Evolutionary conservation across 2,113 vertebrate genomes (phyloP), one percentile per base, ranked within the genome.

Genomic region (Xenopus borealis): DNA sequence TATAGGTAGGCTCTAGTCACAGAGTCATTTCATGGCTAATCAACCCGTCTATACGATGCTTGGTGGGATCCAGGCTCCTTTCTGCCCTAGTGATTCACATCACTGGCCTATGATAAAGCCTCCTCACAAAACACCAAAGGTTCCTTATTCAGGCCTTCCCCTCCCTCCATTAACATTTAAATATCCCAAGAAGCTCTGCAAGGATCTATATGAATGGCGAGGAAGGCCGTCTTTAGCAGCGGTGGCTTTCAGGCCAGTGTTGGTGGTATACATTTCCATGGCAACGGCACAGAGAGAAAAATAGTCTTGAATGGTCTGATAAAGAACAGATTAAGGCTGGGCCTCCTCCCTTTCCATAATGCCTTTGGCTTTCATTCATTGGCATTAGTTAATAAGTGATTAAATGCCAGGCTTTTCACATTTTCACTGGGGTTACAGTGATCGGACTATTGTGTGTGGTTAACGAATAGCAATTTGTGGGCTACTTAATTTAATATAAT

Each of bases 101-200:
- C 62, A 47, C 68, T 50, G n/a, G 20, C 27, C 4, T 27, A 14
- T 72, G 44, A 19, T 72, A 55, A 55, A 40, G 62, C 47, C 1
- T n/a, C 8, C 10, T 27, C 8, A 68, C 33, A 65, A 65, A 65
- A 44, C 63, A 66, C 20, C 12, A 50, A 72, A 33, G 17, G 3
- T 20, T 53, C 10, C 17, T 17, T 11, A 53, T 57, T 44, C 61
- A 44, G 47, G 30, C 18, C 30, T 55, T 11, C 23, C 33, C 14
- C 4, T 19, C 19, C 14, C 27, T 11, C 19, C 62, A 57, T 66
- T 65, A 20, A 18, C 50, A 66, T 72, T 63, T 66, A 72, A 72
- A 72, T 72, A 18, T 55, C 19, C 52, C 47, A 62, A 62, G 27
- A 52, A 14, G 40, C 23, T 27, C 23, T 27, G 23, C 23, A 27